A percentile compares a stretch with the other conserved stretches of the same genome.
Evolutionary conservation across 2,113 vertebrate species (phyloP).

Genomic region (Amphiprion percula): DNA sequence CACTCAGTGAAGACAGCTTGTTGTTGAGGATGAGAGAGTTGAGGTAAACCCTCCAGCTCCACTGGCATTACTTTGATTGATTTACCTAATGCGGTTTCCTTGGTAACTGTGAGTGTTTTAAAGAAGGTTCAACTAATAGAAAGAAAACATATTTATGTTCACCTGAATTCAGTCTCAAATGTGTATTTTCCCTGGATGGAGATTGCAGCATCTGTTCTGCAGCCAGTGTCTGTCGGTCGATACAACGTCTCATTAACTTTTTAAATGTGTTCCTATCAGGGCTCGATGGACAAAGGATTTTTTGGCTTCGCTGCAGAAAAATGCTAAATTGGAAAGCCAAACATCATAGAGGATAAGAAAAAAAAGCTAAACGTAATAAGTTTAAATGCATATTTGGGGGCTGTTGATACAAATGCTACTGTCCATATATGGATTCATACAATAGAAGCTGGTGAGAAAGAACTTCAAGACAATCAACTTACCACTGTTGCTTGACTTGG

Average conservation of each 20-base stretch:
- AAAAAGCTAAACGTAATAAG: background rate
- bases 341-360: background rate
- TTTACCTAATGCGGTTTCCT: conserved; percentile 89
- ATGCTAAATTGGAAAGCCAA: background rate
- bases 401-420: no score
- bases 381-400: background rate
- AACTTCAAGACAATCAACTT: no score
- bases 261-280: conserved; percentile 37
- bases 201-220: conserved; percentile 8
- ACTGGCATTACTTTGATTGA: conserved; percentile 88
- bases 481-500: no score
- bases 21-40: conserved; percentile 45
- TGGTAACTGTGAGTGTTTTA: conserved; percentile 84
- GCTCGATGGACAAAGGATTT: background rate
- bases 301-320: conserved; percentile 13
- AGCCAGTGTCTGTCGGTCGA: conserved; percentile 36
- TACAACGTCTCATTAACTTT: conserved; percentile 56
- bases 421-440: no score
- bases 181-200: conserved; percentile 23
- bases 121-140: conserved; percentile 70
- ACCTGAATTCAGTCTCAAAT: conserved; percentile 27
- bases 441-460: no score
- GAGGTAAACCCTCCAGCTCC: conserved; percentile 82
- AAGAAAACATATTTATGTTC: conserved; percentile 47
- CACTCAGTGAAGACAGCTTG: conserved; percentile 45